These are phyloP conservation scores for Drosophila ustulata DNA, from an alignment of 2,888 invertebrate genomes.

Conservation along the genomic window DNA sequence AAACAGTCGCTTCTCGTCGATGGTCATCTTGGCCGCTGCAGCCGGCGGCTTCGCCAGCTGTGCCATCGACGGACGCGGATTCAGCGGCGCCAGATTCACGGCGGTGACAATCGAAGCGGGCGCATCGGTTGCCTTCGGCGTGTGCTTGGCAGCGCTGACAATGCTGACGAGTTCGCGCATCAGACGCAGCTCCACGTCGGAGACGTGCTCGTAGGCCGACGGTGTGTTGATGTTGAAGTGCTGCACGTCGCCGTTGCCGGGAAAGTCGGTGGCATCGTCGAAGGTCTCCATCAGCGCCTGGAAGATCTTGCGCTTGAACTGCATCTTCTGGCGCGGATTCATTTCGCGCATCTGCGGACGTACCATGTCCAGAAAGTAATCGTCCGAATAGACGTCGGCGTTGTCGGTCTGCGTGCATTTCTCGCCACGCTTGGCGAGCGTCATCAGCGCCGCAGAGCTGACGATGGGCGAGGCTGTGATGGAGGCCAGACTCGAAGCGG, in stretches of 20 bases:
- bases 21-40: not conserved
- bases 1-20: slow-evolving; percentile 45
- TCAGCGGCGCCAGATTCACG: too few species aligned
- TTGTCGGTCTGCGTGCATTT: slow-evolving; percentile 38
- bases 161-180: slow-evolving; percentile 75
- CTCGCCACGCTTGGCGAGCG: slow-evolving; percentile 37
- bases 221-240: slow-evolving; percentile 66
- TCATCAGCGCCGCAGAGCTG: not conserved
- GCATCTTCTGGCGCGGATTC: slow-evolving; percentile 81
- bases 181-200: slow-evolving; percentile 65
- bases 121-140: not conserved
- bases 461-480: slow-evolving; percentile 33
- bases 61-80: too few species aligned
- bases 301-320: slow-evolving; percentile 80
- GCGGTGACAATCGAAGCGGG: too few species aligned
- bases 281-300: slow-evolving; percentile 78
- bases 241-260: slow-evolving; percentile 56
- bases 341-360: slow-evolving; percentile 75
- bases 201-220: slow-evolving; percentile 52
- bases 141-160: slow-evolving; percentile 71
- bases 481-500: slow-evolving; percentile 14
- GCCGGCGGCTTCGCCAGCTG: not conserved
- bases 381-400: slow-evolving; percentile 53
- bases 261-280: slow-evolving; percentile 76
- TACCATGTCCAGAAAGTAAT: slow-evolving; percentile 72